Percentiles rank a stretch among this genome's conserved stretches.
Evolutionary conservation across 1,140 invertebrate species (phyloP).

Genomic region (Diabrotica undecimpunctata): DNA sequence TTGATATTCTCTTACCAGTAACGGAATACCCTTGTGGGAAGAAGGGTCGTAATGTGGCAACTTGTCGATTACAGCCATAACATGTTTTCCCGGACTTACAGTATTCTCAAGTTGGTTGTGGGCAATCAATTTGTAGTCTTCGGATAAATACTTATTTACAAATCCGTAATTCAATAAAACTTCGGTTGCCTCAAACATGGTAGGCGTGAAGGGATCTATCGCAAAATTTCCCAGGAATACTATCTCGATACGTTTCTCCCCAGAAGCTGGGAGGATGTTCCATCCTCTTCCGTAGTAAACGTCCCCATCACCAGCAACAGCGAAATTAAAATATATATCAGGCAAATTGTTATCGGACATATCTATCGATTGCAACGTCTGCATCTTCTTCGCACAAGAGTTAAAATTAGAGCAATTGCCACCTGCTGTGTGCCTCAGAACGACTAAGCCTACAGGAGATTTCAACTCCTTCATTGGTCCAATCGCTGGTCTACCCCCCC

Average conservation of each 20-base stretch:
- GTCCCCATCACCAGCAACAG: conserved; percentile 63
- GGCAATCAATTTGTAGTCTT: conserved; percentile 49
- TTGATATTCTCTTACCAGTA: not conserved
- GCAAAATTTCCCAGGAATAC: conserved; percentile 51
- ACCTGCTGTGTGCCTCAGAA: conserved; percentile 50
- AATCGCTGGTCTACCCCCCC: conserved; percentile 25
- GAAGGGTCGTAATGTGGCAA: conserved; percentile 39
- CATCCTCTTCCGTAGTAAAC: conserved; percentile 63
- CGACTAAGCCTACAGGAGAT: conserved; percentile 45
- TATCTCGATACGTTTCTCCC: conserved; percentile 48
- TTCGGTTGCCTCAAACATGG: conserved; percentile 38
- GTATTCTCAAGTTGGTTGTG: conserved; percentile 48
- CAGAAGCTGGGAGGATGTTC: conserved; percentile 54
- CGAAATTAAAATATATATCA: conserved; percentile 61
- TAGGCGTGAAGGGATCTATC: conserved; percentile 36
- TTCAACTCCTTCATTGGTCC: not conserved
- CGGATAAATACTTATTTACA: not conserved
- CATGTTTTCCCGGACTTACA: conserved; percentile 42
- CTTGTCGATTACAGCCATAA: conserved; percentile 37
- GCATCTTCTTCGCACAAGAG: conserved; percentile 46
- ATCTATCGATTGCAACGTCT: conserved; percentile 44
- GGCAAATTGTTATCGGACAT: conserved; percentile 37
- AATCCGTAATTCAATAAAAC: not conserved
- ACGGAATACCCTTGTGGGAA: not conserved
- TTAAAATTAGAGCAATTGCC: conserved; percentile 36